These are phyloP conservation scores for Diaperis boleti DNA, from an alignment of 2,888 invertebrate genomes.

Conservation along the genomic window DNA sequence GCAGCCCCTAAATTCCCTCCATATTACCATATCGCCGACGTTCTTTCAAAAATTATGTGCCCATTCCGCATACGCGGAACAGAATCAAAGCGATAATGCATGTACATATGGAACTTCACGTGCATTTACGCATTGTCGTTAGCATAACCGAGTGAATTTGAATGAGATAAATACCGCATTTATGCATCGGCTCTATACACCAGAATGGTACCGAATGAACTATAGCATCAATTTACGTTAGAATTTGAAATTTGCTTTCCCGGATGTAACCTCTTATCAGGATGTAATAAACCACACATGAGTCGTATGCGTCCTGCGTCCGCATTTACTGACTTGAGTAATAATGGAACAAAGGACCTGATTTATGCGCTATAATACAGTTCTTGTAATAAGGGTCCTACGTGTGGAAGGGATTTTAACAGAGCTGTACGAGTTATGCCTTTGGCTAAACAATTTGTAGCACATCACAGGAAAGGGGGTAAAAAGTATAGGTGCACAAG, in stretches of 20 bases:
- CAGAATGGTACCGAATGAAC: conserved; percentile 41
- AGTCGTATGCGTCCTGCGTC: conserved; percentile 31
- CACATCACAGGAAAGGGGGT: neutral
- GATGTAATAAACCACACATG: conserved; percentile 33
- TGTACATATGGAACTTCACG: conserved; percentile 37
- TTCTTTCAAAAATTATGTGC: conserved; percentile 17
- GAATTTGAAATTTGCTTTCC: conserved; percentile 45
- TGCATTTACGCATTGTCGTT: conserved; percentile 46
- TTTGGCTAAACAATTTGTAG: neutral
- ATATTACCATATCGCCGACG: conserved; percentile 19
- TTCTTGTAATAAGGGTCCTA: too few relatives aligned
- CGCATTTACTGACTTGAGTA: too few relatives aligned
- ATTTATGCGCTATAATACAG: neutral
- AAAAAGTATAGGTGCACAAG: neutral
- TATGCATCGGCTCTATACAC: conserved; percentile 41
- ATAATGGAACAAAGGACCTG: conserved; percentile 32
- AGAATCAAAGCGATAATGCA: conserved; percentile 31
- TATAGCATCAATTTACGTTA: conserved; percentile 44
- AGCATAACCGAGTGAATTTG: conserved; percentile 46
- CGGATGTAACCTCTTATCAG: conserved; percentile 39
- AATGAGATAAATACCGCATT: conserved; percentile 47
- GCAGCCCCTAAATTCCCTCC: neutral
- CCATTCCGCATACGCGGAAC: conserved; percentile 1
- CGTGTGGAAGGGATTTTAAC: too few relatives aligned
- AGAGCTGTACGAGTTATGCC: neutral